Evolutionary conservation across 2,888 invertebrate genomes (phyloP), one percentile per base, ranked within the genome.

Genomic region (Pammene fasciana): DNA sequence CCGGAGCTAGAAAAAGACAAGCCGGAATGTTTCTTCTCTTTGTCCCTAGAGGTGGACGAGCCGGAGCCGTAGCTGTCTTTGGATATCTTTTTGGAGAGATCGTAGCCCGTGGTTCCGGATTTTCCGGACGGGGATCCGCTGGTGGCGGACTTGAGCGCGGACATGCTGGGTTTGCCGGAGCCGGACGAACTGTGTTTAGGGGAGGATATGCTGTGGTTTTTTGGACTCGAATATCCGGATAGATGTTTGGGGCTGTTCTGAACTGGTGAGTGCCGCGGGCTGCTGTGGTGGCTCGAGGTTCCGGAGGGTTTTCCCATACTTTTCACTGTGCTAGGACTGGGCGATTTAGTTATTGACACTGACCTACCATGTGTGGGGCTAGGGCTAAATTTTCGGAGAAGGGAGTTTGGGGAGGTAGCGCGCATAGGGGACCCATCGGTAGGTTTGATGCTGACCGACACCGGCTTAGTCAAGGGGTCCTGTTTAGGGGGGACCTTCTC

Each of bases 101-200:
- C 93, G 74, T 94, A 94, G 18, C 94, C 93, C 38, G 93, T 93
- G 5, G 90, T 89, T 0, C 89, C 87, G 11, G 93, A 93, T 82
- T 95, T 95, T 38, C 94, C 94, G n/a, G 94, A 95, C 1, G 95
- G 95, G 1, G 96, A 95, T 8, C 92, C 90, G 79, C 95, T 94
- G 0, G 95, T 94, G 0, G 97, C 97, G 46, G 96, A 97, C 82
- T 97, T 97, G 26, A 97, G 86, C 0, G 97, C 95, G 0, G 97
- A 97, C 96, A 97, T 97, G 79, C 97, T 97, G 0, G 97, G 97
- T 81, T 97, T 97, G 0, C 97, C 97, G 0, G 96, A 95, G 68
- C 95, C 94, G 0, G 95, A 94, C 34, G 95, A 94, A 76, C 94
- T 93, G 76, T 97, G 97, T 83, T 97, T 97, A 18, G 97, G 97